phyloP scores from a whole-genome alignment of 1,140 invertebrate species.

The Holotrichia oblita region DNA sequence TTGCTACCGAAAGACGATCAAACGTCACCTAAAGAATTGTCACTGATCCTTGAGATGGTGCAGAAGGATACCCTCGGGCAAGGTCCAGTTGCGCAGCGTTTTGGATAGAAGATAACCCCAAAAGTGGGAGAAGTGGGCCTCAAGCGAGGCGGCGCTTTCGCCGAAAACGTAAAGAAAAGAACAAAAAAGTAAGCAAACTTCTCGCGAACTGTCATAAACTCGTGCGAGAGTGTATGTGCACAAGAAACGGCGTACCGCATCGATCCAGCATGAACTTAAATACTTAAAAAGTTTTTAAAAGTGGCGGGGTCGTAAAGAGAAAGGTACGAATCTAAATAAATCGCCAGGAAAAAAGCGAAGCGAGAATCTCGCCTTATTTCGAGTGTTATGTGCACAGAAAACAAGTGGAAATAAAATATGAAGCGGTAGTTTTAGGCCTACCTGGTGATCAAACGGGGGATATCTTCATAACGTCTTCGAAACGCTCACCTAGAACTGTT shows the following conservation, averaged over 20 bases:
- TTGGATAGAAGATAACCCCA: conserved; percentile 1
- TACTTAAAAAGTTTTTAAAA: conserved; percentile 36
- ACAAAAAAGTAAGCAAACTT: conserved; percentile 7
- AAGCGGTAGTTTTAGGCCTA: conserved; percentile 15
- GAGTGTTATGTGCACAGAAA: not conserved
- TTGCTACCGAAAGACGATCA: conserved; percentile 11
- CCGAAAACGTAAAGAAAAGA: conserved; percentile 1
- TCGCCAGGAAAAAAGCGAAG: not conserved
- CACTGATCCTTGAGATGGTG: conserved; percentile 44
- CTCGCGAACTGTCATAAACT: conserved; percentile 34
- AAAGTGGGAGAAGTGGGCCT: conserved; percentile 24
- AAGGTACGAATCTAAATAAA: not conserved
- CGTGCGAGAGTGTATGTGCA: not conserved
- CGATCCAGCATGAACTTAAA: conserved; percentile 33
- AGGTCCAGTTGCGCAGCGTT: conserved; percentile 10
- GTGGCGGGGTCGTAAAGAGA: conserved; percentile 15
- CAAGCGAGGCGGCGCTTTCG: conserved; percentile 10
- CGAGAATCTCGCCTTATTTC: not conserved
- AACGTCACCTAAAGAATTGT: conserved; percentile 22
- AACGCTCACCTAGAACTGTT: conserved; percentile 24
- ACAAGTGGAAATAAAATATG: conserved; percentile 26
- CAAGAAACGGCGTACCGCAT: conserved; percentile 10
- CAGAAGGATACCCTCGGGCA: conserved; percentile 37
- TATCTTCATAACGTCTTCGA: conserved; percentile 11
- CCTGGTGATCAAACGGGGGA: conserved; percentile 3